A percentile compares a stretch with the other conserved stretches of the same genome.
Evolutionary conservation across 2,113 vertebrate species (phyloP).

Genomic region (Siphamia tubifer): DNA sequence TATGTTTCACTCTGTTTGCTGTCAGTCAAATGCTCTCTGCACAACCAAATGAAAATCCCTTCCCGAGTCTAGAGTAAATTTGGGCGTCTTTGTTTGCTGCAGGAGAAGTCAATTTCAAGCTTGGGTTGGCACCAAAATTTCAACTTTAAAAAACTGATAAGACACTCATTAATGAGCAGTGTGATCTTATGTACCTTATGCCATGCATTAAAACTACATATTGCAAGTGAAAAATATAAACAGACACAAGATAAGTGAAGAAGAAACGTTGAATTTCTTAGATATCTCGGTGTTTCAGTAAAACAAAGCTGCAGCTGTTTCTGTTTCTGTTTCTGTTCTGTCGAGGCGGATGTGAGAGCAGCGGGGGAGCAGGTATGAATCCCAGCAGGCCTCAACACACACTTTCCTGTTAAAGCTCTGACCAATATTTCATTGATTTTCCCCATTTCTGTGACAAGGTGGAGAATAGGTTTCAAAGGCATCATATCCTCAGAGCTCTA

Average conservation of each 20-base stretch:
- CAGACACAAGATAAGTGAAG: background rate
- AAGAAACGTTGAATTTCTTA: background rate
- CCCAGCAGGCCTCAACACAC: conserved; percentile 12
- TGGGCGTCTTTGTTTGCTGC: conserved; percentile 14
- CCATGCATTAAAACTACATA: background rate
- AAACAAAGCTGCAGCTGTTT: conserved; percentile 61
- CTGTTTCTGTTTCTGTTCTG: conserved; percentile 7
- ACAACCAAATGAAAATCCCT: conserved; percentile 19
- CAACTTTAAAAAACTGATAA: background rate
- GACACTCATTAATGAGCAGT: background rate
- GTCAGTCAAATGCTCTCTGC: conserved; percentile 38
- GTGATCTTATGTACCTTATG: background rate
- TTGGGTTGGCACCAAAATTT: conserved; percentile 3
- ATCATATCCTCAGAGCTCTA: conserved; percentile 26
- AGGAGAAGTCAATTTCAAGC: conserved; percentile 39
- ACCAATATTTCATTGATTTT: conserved; percentile 50
- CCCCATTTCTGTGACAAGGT: conserved; percentile 41
- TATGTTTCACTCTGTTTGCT: conserved; percentile 40
- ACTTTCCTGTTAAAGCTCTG: conserved; percentile 23
- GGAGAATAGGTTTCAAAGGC: conserved; percentile 61
- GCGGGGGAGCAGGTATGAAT: conserved; percentile 47
- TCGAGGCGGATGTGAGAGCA: conserved; percentile 43
- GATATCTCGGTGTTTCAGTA: conserved; percentile 20
- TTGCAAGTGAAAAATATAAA: background rate
- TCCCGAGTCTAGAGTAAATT: background rate